Evolutionary conservation across 2,888 invertebrate species (phyloP).

Genomic region (Pachydiplax longipennis): DNA sequence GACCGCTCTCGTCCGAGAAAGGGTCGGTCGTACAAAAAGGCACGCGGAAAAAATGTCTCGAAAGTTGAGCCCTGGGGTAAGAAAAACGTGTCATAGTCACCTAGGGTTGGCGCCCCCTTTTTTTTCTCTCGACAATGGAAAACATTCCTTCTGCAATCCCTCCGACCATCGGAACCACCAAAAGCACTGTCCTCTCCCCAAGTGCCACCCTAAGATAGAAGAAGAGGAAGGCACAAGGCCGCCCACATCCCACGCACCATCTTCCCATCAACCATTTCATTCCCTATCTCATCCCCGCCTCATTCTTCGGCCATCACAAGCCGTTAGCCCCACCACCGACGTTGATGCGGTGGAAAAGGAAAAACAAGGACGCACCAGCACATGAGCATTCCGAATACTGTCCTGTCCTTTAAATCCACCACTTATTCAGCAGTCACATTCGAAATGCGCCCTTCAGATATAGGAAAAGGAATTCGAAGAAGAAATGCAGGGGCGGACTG

Average conservation of each 20-base stretch:
- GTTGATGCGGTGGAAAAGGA: neutral
- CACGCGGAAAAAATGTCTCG: neutral
- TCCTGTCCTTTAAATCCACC: too few species aligned
- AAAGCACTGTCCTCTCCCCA: neutral
- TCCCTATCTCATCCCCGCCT: neutral
- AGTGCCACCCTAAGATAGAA: neutral
- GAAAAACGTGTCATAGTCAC: neutral
- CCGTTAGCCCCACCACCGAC: neutral
- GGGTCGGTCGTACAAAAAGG: neutral
- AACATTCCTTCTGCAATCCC: neutral
- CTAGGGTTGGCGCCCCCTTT: neutral
- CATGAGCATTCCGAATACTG: too few species aligned
- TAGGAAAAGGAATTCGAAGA: neutral
- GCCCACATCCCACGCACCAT: conserved; percentile 31
- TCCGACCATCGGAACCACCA: neutral
- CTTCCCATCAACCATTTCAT: neutral
- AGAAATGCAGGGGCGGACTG: neutral
- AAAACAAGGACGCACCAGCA: neutral
- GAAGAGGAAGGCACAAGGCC: conserved; percentile 6
- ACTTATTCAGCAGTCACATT: too few species aligned
- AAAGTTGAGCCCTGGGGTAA: neutral
- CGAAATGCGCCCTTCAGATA: too few species aligned
- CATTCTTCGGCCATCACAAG: neutral
- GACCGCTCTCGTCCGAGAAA: neutral
- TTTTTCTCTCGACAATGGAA: neutral